Conservation (phyloP, 2,888 invertebrate species). For the Epinotia nisella region DNA sequence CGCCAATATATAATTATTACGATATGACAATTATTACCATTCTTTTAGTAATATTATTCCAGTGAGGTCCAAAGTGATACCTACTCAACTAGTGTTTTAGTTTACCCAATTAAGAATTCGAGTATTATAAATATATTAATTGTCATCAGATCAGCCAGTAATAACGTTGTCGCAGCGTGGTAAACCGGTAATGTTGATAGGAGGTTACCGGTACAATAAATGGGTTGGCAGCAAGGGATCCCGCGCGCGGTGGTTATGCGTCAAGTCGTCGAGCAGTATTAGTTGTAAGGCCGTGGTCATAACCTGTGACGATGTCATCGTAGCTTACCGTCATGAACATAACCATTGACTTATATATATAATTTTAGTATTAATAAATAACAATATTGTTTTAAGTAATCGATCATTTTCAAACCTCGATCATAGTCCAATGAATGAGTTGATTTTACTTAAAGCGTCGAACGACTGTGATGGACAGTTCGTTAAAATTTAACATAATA, state of each 20-base stretch:
- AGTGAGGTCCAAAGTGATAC: not conserved
- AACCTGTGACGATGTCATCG: not conserved
- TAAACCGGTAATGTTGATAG: conserved; percentile 2
- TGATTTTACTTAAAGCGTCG: not conserved
- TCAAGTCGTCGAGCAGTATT: not conserved
- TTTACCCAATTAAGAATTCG: not conserved
- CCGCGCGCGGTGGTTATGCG: conserved; percentile 1
- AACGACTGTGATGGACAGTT: too few relatives aligned
- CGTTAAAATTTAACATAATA: too few relatives aligned
- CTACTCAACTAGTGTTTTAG: not conserved
- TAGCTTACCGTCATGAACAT: not conserved
- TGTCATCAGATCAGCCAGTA: conserved; percentile 45
- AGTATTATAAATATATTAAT: not conserved
- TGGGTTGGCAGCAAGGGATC: conserved; percentile 11
- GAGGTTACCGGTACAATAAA: not conserved
- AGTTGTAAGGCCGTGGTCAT: not conserved
- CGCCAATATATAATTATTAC: too few relatives aligned
- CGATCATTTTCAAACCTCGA: too few relatives aligned
- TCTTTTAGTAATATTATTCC: not conserved
- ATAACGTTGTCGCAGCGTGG: not conserved
- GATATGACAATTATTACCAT: too few relatives aligned
- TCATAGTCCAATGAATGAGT: not conserved
- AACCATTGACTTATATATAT: not conserved
- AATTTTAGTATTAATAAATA: not conserved
- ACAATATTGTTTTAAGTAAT: too few relatives aligned